Conservation (phyloP, 2,113 vertebrate species). For the Vulpes vulpes region DNA sequence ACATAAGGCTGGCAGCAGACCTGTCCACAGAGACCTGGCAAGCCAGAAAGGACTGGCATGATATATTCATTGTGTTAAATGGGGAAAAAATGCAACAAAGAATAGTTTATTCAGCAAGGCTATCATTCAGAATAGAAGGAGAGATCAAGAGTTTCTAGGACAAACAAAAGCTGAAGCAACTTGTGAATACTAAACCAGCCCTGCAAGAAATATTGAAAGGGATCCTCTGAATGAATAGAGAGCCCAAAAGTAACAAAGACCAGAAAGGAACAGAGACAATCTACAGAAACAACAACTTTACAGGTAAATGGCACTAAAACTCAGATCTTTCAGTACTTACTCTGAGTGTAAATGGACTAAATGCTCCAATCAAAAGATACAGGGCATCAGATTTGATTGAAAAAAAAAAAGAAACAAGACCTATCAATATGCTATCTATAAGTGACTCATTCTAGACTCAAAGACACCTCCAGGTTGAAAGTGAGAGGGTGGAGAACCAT, state of each 20-base stretch:
- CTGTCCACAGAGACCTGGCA: neutral
- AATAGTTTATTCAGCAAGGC: neutral
- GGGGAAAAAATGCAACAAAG: neutral
- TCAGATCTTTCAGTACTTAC: neutral
- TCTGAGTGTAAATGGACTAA: neutral
- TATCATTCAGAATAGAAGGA: neutral
- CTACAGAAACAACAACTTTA: neutral
- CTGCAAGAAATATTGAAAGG: neutral
- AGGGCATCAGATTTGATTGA: neutral
- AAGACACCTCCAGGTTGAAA: neutral
- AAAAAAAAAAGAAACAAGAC: neutral
- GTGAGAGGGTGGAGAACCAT: neutral
- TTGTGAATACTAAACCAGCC: neutral
- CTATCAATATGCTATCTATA: neutral
- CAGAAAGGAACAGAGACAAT: neutral
- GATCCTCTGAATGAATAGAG: neutral
- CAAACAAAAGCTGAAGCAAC: neutral
- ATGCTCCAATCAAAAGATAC: neutral
- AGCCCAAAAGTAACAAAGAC: neutral
- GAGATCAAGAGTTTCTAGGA: neutral
- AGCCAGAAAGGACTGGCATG: neutral
- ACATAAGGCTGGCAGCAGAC: neutral
- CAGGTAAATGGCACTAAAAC: neutral
- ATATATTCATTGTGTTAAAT: neutral
- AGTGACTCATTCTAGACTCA: neutral